Percentiles rank a stretch among this genome's conserved stretches.
Conservation (phyloP, 2,888 invertebrate genomes). For the Tachina lurida region DNA sequence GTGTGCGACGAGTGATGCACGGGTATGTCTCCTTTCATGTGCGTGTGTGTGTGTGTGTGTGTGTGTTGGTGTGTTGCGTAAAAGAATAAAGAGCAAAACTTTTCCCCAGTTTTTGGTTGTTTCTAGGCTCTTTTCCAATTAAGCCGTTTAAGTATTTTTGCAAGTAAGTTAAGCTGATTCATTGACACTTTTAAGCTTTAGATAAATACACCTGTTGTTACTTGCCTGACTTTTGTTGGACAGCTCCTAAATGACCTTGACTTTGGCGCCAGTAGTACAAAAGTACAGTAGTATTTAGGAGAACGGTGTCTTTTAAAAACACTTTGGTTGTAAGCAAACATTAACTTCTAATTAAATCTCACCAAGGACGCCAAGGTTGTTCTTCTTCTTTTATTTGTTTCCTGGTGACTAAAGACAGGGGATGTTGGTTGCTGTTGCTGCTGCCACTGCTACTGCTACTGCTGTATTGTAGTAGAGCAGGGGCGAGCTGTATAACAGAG, state of each 20-base stretch:
- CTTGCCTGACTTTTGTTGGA: constrained; percentile 12
- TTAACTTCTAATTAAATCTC: constrained; percentile 71
- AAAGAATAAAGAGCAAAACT: constrained; percentile 14
- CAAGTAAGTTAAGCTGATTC: constrained; percentile 9
- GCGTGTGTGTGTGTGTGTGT: neutral
- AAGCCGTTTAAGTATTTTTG: neutral
- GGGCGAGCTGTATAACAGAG: constrained; percentile 84
- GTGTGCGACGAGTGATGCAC: constrained; percentile 16
- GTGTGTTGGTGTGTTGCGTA: neutral
- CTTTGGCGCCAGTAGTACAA: constrained; percentile 9
- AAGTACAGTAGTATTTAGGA: constrained; percentile 11
- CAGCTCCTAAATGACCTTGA: constrained; percentile 39
- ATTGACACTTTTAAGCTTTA: neutral
- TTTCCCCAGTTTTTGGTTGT: constrained; percentile 34
- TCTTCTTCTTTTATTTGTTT: constrained; percentile 86
- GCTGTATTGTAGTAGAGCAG: constrained; percentile 75
- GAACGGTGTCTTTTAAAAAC: constrained; percentile 43
- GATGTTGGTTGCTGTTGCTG: constrained; percentile 78
- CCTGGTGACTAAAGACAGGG: constrained; percentile 89
- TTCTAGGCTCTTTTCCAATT: neutral
- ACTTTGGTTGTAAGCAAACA: constrained; percentile 60
- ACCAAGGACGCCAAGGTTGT: constrained; percentile 93
- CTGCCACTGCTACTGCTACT: constrained; percentile 47
- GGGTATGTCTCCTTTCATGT: neutral
- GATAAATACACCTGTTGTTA: constrained; percentile 18